phyloP scores from a whole-genome alignment of 2,797 vertebrate species.

The Sardinella longiceps region DNA sequence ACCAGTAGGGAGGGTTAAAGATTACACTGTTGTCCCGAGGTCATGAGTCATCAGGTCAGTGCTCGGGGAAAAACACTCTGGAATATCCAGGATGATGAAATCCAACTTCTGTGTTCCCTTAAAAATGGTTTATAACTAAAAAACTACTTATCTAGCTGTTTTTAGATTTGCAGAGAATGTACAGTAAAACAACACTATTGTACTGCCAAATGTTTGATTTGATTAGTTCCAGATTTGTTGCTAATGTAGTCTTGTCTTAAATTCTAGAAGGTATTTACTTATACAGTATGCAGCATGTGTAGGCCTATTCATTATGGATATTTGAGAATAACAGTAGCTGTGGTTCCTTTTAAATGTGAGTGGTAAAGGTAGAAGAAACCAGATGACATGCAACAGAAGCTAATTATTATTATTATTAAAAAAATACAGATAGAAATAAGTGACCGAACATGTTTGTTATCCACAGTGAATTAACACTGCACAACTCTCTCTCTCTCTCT shows the following conservation, averaged over 20 bases:
- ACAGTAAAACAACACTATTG: background rate
- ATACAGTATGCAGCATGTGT: no score
- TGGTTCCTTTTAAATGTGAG: no score
- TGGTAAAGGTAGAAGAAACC: no score
- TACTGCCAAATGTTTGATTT: background rate
- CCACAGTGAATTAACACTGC: no score
- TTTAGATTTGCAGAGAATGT: background rate
- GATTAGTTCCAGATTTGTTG: background rate
- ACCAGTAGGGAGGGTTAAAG: slow-evolving; percentile 13
- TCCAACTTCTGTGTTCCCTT: background rate
- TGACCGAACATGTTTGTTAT: no score
- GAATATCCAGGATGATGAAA: background rate
- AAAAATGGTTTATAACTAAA: no score
- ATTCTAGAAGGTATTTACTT: background rate
- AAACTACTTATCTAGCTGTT: background rate
- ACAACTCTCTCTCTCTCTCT: no score
- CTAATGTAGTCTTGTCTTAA: background rate
- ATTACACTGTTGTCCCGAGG: background rate
- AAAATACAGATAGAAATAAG: no score
- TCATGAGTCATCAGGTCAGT: slow-evolving; percentile 8
- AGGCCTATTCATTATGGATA: background rate
- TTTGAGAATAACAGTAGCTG: no score
- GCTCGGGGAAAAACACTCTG: background rate
- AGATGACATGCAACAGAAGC: no score
- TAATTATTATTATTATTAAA: no score